Evolutionary conservation across 2,797 vertebrate genomes (phyloP).

Genomic region (Hippopotamyrus pictus): DNA sequence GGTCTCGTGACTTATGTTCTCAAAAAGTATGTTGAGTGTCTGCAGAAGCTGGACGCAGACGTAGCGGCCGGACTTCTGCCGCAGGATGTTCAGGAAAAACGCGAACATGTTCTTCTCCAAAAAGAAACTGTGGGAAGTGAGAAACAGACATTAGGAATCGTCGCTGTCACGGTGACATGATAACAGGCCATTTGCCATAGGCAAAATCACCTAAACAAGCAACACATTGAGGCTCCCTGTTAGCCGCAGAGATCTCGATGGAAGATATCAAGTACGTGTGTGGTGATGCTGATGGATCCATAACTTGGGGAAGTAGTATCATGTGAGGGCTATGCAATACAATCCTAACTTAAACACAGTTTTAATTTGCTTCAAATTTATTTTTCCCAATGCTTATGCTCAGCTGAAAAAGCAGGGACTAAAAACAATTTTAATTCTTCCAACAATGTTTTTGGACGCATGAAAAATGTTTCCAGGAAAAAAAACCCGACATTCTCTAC

Average conservation of each 20-base stretch:
- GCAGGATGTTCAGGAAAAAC: constrained; percentile 96
- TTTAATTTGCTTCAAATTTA: not conserved
- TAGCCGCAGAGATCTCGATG: not conserved
- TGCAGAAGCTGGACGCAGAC: constrained; percentile 97
- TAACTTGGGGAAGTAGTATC: not conserved
- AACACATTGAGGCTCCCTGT: not conserved
- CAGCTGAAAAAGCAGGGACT: not conserved
- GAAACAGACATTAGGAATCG: not conserved
- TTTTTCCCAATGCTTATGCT: not conserved
- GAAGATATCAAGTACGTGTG: not conserved
- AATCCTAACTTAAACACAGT: not conserved
- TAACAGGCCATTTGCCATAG: not conserved
- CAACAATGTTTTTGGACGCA: not conserved
- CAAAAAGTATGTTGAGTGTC: constrained; percentile 96
- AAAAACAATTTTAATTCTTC: not conserved
- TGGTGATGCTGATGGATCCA: not conserved
- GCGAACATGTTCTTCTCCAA: constrained; percentile 99
- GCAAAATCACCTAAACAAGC: not conserved
- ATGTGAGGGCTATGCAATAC: not conserved
- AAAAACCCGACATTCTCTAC: not conserved
- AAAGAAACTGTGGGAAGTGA: constrained; percentile 74
- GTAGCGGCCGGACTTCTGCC: constrained; percentile 93
- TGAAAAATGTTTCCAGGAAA: not conserved
- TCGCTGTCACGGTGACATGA: not conserved
- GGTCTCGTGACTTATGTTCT: constrained; percentile 97